Base-by-base conservation (phyloP, 2,113 vertebrate genomes). In the Phylloscopus trochilus region DNA sequence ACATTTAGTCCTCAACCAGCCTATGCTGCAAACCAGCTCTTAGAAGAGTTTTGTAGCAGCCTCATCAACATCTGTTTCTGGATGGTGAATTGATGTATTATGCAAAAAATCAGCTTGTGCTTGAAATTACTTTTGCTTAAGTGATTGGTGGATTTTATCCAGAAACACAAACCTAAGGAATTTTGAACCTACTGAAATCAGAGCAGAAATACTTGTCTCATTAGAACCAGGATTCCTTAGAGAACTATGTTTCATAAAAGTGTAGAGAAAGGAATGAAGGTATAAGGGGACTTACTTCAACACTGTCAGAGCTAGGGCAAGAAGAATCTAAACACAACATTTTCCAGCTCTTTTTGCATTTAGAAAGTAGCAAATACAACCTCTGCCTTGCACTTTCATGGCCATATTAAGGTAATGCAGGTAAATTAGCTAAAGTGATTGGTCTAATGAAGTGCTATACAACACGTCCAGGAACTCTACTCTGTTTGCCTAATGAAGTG, bases 401-500 rank as follows among this genome's bases (percentile, higher is more conserved):
- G 6, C 28, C 41, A 14, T 56, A 37, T 49, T 52, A 87, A n/a
- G 0, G 2, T 22, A 72, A 44, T 23, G 53, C 28, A 82, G 44
- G 28, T 87, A 53, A 89, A 82, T 89, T 62, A 92, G 35, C 15
- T 76, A 13, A 90, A 70, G 10, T 83, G 62, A 73, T 62, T 89
- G 49, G 51, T 69, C 58, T 73, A 59, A 90, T 69, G 53, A 89
- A 93, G 49, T 79, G 53, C 49, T 69, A 27, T 49, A 44, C 70
- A 73, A 51, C 67, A 27, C 4, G 49, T 53, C 5, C 58, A 91
- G 62, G 9, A 85, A 10, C 58, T 85, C 31, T 4, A 11, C 5
- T 53, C 58, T 85, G 43, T 90, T 94, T 83, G 51, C n/a, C 37
- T 95, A 72, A 81, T 77, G 67, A 90, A 92, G 67, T 77, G 51